Evolutionary conservation across 1,140 invertebrate species (phyloP).

Genomic region (Lucilia cuprina): DNA sequence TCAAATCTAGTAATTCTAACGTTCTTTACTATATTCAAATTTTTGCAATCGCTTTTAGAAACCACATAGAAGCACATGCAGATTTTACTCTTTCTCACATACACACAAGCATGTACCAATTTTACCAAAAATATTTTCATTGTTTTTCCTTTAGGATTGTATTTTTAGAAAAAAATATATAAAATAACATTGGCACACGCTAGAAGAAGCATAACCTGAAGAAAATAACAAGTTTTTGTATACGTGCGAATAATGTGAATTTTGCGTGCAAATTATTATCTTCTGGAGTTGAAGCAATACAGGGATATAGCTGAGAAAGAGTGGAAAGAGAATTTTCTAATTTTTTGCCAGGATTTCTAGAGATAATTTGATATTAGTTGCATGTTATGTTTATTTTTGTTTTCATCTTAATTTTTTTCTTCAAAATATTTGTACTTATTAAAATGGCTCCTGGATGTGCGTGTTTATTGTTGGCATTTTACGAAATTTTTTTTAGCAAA

Average conservation of each 20-base stretch:
- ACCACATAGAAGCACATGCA: background rate
- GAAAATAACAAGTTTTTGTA: constrained; percentile 9
- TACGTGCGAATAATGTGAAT: constrained; percentile 31
- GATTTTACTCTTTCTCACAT: background rate
- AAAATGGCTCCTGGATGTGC: background rate
- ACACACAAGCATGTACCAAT: background rate
- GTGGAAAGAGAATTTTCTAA: background rate
- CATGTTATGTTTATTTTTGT: background rate
- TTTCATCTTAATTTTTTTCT: background rate
- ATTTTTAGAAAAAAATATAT: background rate
- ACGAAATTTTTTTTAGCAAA: background rate
- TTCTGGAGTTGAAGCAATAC: background rate
- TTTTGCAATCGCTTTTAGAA: background rate
- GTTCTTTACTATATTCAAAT: background rate
- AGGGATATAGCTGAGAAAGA: background rate
- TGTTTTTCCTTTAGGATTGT: background rate
- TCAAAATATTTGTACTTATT: background rate
- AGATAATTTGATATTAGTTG: constrained; percentile 29
- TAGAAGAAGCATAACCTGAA: background rate
- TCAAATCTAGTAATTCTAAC: too few relatives aligned
- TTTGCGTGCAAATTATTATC: constrained; percentile 28
- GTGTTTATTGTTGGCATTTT: background rate
- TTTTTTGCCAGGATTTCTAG: constrained; percentile 14
- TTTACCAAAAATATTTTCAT: background rate
- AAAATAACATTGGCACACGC: too few relatives aligned